These are phyloP conservation scores for Corythaeola cristata DNA, from an alignment of 2,113 vertebrate species.

Conservation along the genomic window DNA sequence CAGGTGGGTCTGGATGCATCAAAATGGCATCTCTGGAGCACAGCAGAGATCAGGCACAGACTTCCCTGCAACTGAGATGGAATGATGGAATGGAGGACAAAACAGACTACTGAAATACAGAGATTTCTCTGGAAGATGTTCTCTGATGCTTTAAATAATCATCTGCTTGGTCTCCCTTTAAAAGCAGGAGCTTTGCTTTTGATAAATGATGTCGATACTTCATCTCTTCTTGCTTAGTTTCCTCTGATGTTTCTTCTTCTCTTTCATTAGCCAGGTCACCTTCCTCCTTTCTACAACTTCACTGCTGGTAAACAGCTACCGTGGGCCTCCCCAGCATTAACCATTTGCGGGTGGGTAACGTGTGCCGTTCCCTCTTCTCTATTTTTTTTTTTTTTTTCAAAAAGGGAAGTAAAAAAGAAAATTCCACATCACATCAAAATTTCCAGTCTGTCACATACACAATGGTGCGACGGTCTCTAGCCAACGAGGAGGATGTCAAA, in stretches of 20 bases:
- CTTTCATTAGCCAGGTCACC: background rate
- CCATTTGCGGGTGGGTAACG: background rate
- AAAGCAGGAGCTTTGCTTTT: background rate
- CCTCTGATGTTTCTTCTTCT: background rate
- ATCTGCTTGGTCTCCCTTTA: background rate
- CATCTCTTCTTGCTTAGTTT: background rate
- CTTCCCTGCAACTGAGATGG: background rate
- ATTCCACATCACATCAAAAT: background rate
- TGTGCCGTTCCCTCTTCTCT: background rate
- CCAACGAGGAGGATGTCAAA: background rate
- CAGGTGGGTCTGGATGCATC: background rate
- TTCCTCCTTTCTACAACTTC: background rate
- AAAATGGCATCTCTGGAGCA: background rate
- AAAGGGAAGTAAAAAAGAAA: conserved; percentile 18
- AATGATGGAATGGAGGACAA: background rate
- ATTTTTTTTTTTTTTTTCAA: background rate
- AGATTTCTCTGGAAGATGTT: background rate
- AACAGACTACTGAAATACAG: background rate
- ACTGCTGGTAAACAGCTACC: background rate
- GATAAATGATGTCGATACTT: background rate
- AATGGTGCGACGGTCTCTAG: background rate
- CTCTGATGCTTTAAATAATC: background rate
- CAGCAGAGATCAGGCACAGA: rapidly evolving
- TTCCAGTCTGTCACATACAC: background rate
- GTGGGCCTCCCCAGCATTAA: background rate